Base-by-base conservation (phyloP, 1,140 invertebrate genomes). In the Notospermus geniculatus region DNA sequence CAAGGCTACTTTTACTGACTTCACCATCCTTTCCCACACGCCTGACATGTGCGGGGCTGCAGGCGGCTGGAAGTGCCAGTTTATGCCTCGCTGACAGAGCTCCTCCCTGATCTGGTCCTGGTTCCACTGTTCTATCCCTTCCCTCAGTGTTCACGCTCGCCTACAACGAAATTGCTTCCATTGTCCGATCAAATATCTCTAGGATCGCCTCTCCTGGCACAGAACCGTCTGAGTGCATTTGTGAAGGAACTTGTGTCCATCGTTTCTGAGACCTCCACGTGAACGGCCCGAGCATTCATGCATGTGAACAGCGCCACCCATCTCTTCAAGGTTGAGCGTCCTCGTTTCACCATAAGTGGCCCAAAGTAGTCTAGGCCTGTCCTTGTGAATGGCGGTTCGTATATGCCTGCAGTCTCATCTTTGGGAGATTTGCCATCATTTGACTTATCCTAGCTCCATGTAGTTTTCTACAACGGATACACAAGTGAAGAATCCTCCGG, bases 391-490 rank as follows among this genome's bases (percentile, higher is more conserved):
- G 64, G 63, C 13, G 65, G 60, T 52, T 61, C 58, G 15, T 7
- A 36, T n/a, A n/a, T 1, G 54, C 17, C 36, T 46, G 22, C 1
- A 71, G 9, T 59, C 66, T 54, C 22, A 71, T 69, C 15, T 9
- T 28, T 0, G 69, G 71, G 0, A 71, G 56, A 32, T 68, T 29
- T 13, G 62, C 55, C 69, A 72, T 71, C 30, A 67, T 67, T 29
- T 69, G 67, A 11, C 41, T 13, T 5, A 27, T 13, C 1, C 19
- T n/a, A 30, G 46, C 43, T 46, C 60, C 57, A 1, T 67, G 30
- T 0, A 54, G 50, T 55, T 39, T 66, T 2, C 54, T 28, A 56
- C 69, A 69, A 9, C 27, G 41, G 1, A 71, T 60, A 62, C 69
- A 71, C 22, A 62, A 46, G 55, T 64, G 50, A 22, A 71, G 63